Evolutionary conservation across 1,140 invertebrate species (phyloP).

Genomic region (Trissolcus basalis): DNA sequence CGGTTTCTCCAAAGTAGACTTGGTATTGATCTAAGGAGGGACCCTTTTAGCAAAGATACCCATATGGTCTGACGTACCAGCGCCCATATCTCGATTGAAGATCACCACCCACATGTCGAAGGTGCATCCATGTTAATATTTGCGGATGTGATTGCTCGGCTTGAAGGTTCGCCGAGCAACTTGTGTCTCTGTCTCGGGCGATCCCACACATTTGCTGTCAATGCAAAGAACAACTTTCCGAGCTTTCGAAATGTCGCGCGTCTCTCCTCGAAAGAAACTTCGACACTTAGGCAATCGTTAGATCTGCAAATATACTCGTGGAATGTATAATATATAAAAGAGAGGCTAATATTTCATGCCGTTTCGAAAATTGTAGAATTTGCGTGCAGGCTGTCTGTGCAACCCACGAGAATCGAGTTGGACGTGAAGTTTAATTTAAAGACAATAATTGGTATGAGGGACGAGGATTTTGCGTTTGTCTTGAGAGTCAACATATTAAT

Average conservation of each 20-base stretch:
- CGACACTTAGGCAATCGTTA: slow-evolving; percentile 41
- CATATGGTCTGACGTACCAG: slow-evolving; percentile 58
- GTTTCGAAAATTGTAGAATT: background rate
- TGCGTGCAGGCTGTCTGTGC: too few species aligned
- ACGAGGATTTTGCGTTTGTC: background rate
- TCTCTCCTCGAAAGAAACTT: slow-evolving; percentile 58
- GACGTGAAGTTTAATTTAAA: slow-evolving; percentile 1
- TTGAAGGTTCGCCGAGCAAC: slow-evolving; percentile 60
- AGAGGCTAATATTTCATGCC: background rate
- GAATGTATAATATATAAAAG: background rate
- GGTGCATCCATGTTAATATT: slow-evolving; percentile 72
- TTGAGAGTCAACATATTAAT: slow-evolving; percentile 26
- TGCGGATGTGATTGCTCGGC: slow-evolving; percentile 74
- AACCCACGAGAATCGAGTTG: too few species aligned
- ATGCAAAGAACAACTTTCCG: slow-evolving; percentile 58
- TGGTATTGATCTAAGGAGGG: slow-evolving; percentile 53
- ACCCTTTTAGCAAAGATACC: slow-evolving; percentile 60
- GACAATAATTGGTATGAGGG: background rate
- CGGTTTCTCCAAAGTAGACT: slow-evolving; percentile 41
- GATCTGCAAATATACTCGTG: slow-evolving; percentile 18
- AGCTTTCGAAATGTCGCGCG: slow-evolving; percentile 41
- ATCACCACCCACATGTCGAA: slow-evolving; percentile 70
- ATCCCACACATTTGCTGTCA: slow-evolving; percentile 27
- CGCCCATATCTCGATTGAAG: slow-evolving; percentile 59
- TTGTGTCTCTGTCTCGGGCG: slow-evolving; percentile 23